A percentile compares a stretch with the other conserved stretches of the same genome.
Evolutionary conservation across 2,797 vertebrate species (phyloP).

Genomic region (Tympanoctomys barrerae): DNA sequence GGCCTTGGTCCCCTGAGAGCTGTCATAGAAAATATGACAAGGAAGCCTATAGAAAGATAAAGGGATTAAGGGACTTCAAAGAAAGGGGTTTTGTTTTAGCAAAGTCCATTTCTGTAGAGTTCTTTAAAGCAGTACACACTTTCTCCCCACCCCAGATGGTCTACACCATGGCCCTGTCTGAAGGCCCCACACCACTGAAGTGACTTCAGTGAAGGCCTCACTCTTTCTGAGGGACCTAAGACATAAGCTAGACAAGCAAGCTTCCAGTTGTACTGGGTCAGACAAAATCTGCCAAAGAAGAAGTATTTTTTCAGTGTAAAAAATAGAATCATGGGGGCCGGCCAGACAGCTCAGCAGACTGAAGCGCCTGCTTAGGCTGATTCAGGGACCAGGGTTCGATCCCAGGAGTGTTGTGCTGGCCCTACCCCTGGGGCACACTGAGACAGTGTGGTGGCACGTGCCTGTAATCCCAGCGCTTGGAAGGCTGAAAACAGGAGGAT

Average conservation of each 20-base stretch:
- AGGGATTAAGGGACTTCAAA: conserved; percentile 67
- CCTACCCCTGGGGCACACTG: too few relatives aligned
- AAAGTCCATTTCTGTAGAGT: conserved; percentile 48
- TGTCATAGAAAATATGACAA: conserved; percentile 78
- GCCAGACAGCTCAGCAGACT: too few relatives aligned
- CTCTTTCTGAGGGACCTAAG: not conserved
- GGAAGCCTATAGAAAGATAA: conserved; percentile 62
- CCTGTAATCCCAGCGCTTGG: too few relatives aligned
- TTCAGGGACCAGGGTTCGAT: too few relatives aligned
- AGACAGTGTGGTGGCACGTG: too few relatives aligned
- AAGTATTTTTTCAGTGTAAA: not conserved
- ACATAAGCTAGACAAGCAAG: not conserved
- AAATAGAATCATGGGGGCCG: not conserved
- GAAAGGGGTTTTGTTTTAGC: conserved; percentile 66
- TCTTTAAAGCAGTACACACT: conserved; percentile 16
- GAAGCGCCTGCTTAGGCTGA: too few relatives aligned
- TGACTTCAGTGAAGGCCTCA: not conserved
- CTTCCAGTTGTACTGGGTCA: not conserved
- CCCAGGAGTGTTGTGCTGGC: too few relatives aligned
- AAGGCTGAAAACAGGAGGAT: too few relatives aligned
- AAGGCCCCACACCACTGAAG: not conserved
- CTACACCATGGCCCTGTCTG: not conserved
- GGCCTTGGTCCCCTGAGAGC: conserved; percentile 69
- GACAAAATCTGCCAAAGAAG: not conserved
- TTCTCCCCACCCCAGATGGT: not conserved